A percentile compares a stretch with the other conserved stretches of the same genome.
phyloP scores from a whole-genome alignment of 2,888 invertebrate genomes.

The Torymus aiolomorphi region DNA sequence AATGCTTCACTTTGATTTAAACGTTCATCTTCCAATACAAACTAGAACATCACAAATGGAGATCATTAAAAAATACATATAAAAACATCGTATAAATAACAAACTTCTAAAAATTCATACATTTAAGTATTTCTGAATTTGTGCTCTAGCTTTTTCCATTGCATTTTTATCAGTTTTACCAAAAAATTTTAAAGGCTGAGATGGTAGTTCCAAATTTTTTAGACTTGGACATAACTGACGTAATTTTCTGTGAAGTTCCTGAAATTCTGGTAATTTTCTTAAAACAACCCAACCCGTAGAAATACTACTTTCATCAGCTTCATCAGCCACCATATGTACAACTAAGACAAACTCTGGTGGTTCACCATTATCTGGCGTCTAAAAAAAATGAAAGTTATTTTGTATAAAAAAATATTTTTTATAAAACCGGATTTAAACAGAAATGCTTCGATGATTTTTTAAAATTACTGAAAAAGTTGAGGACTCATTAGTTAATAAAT shows the following conservation, averaged over 20 bases:
- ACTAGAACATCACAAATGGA: slow-evolving; percentile 76
- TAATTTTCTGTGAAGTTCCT: slow-evolving; percentile 89
- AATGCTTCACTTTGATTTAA: slow-evolving; percentile 92
- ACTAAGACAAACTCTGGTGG: slow-evolving; percentile 86
- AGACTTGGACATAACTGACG: slow-evolving; percentile 88
- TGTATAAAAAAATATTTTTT: slow-evolving; percentile 36
- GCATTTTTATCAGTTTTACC: slow-evolving; percentile 88
- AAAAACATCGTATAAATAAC: slow-evolving; percentile 26
- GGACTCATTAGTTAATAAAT: not conserved
- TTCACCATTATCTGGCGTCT: slow-evolving; percentile 82
- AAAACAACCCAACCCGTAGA: slow-evolving; percentile 84
- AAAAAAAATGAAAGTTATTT: slow-evolving; percentile 56
- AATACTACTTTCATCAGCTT: slow-evolving; percentile 79
- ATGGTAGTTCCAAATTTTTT: slow-evolving; percentile 89
- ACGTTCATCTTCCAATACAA: slow-evolving; percentile 90
- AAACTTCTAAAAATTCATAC: slow-evolving; percentile 77
- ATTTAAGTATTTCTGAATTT: slow-evolving; percentile 91
- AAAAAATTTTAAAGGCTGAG: slow-evolving; percentile 88
- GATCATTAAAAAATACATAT: slow-evolving; percentile 18
- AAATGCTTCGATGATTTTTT: not conserved
- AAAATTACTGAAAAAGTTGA: not conserved
- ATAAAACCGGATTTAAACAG: not conserved
- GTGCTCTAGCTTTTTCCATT: slow-evolving; percentile 87
- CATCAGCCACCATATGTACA: slow-evolving; percentile 85
- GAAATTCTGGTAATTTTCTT: slow-evolving; percentile 80